Conservation (phyloP, 2,888 invertebrate genomes). For the Osmoderma eremita region DNA sequence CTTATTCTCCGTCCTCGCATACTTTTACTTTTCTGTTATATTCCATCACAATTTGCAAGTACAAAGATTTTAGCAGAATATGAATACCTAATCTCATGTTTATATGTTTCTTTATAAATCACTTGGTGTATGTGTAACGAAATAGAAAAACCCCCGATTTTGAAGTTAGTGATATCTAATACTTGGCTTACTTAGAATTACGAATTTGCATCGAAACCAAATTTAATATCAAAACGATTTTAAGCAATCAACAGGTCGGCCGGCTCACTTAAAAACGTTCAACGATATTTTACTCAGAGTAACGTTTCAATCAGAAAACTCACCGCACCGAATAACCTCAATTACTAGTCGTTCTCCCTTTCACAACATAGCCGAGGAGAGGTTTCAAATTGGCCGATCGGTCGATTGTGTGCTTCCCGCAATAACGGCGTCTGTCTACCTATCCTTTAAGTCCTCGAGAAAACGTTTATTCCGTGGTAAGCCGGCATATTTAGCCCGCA, state of each 20-base stretch:
- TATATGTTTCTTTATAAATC: too few species aligned
- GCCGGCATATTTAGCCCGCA: conserved; percentile 35
- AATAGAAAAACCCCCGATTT: too few species aligned
- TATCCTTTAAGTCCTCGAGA: conserved; percentile 26
- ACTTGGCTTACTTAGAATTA: too few species aligned
- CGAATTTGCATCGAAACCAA: too few species aligned
- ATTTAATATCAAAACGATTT: not conserved
- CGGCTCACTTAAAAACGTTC: not conserved
- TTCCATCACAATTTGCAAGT: too few species aligned
- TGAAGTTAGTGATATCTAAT: too few species aligned
- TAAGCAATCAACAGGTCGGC: not conserved
- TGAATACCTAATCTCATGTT: too few species aligned
- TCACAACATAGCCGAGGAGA: conserved; percentile 12
- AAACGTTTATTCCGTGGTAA: conserved; percentile 36
- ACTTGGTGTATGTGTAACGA: too few species aligned
- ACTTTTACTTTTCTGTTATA: too few species aligned
- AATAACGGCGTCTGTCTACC: conserved; percentile 23
- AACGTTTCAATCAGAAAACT: conserved; percentile 10
- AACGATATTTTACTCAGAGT: conserved; percentile 14
- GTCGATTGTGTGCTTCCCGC: conserved; percentile 23
- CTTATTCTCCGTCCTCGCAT: too few species aligned
- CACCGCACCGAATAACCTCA: conserved; percentile 21
- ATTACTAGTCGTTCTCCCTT: conserved; percentile 19
- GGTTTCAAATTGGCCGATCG: conserved; percentile 31
- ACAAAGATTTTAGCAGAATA: too few species aligned